Evolutionary conservation across 2,113 vertebrate genomes (phyloP).

Genomic region (Trogon melanurus): DNA sequence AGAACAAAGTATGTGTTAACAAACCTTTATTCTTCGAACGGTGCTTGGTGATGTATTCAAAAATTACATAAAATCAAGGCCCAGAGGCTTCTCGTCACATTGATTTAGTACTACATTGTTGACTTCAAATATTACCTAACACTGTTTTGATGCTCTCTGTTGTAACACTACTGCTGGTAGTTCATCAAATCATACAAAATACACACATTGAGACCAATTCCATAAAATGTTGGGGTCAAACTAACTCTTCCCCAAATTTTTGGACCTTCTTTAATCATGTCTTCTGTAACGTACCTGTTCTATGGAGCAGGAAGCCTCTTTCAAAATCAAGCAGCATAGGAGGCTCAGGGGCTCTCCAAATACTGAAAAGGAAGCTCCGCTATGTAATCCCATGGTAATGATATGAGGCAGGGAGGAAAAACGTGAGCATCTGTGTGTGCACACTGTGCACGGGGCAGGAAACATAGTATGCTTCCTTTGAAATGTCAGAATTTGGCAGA

Average conservation of each 20-base stretch:
- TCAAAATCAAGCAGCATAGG: background rate
- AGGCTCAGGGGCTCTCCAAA: background rate
- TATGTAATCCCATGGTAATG: background rate
- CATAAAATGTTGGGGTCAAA: background rate
- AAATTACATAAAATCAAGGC: conserved; percentile 27
- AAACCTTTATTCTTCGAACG: conserved; percentile 5
- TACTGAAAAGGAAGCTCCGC: background rate
- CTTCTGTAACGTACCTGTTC: background rate
- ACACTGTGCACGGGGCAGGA: background rate
- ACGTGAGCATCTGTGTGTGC: background rate
- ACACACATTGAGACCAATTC: background rate
- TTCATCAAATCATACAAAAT: background rate
- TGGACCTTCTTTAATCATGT: background rate
- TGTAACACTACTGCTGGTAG: background rate
- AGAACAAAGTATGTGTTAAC: background rate
- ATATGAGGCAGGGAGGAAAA: background rate
- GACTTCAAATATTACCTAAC: background rate
- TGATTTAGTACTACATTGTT: background rate
- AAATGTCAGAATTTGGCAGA: background rate
- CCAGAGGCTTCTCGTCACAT: background rate
- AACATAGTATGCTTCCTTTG: background rate
- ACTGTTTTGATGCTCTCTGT: background rate
- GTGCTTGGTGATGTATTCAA: background rate
- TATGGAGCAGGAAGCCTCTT: background rate
- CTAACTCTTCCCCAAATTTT: background rate